These are phyloP conservation scores for Dicrurus megarhynchus DNA, from an alignment of 2,113 vertebrate genomes.

Conservation along the genomic window DNA sequence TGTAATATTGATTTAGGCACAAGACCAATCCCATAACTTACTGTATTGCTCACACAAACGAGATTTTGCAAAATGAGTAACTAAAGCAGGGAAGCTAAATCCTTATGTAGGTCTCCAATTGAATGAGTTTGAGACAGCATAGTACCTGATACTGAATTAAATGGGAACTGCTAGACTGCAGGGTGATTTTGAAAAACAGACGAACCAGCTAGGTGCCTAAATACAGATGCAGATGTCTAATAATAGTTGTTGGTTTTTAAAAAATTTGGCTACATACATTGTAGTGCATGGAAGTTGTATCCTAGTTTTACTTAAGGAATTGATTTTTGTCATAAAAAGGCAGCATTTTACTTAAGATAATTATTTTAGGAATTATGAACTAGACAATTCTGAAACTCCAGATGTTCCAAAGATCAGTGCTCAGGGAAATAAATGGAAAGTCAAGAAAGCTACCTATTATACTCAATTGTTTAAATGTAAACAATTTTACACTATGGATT, in stretches of 20 bases:
- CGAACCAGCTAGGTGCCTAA: not conserved
- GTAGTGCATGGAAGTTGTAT: not conserved
- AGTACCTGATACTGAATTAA: not conserved
- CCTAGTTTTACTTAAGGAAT: constrained; percentile 7
- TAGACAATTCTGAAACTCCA: constrained; percentile 34
- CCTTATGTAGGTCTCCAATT: not conserved
- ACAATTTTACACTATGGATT: constrained; percentile 15
- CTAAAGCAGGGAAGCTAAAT: not conserved
- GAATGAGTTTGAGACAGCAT: not conserved
- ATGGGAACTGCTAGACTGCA: not conserved
- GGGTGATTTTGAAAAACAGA: not conserved
- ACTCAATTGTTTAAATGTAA: constrained; percentile 7
- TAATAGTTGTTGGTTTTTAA: not conserved
- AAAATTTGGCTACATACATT: not conserved
- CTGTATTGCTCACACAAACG: not conserved
- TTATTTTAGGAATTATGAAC: constrained; percentile 28
- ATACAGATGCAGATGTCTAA: not conserved
- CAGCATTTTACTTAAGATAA: constrained; percentile 5
- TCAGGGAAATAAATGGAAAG: constrained; percentile 57
- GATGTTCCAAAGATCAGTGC: constrained; percentile 60
- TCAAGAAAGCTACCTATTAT: constrained; percentile 12
- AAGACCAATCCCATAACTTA: not conserved
- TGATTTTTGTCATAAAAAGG: not conserved
- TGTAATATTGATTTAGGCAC: not conserved
- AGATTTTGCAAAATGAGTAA: not conserved